These are phyloP conservation scores for Caenorhabditis sulstoni DNA, from an alignment of 2,888 invertebrate genomes.

Conservation along the genomic window DNA sequence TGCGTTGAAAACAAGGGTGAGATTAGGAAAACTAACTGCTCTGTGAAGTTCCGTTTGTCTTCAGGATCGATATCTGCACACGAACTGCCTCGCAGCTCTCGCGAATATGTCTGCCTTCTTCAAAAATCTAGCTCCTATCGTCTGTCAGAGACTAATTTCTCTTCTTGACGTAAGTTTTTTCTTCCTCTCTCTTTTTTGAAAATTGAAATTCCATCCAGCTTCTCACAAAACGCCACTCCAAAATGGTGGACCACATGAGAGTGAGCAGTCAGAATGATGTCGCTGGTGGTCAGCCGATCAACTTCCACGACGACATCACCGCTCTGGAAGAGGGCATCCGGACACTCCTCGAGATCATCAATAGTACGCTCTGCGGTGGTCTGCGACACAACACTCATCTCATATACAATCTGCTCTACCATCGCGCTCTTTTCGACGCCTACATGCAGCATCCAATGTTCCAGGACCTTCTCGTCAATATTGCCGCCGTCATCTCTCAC, in stretches of 20 bases:
- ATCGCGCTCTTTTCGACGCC: conserved; percentile 90
- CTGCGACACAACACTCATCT: conserved; percentile 89
- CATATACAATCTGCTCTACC: conserved; percentile 95
- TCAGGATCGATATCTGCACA: conserved; percentile 88
- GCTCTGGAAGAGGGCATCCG: conserved; percentile 96
- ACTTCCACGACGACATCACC: conserved; percentile 88
- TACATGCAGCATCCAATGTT: conserved; percentile 92
- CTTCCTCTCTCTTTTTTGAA: not conserved
- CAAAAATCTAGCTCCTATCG: conserved; percentile 93
- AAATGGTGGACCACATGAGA: conserved; percentile 76
- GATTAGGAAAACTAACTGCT: too few species aligned
- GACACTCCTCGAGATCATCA: conserved; percentile 96
- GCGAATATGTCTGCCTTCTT: conserved; percentile 98
- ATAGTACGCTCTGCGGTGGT: conserved; percentile 87
- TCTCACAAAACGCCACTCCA: conserved; percentile 85
- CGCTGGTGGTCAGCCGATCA: conserved; percentile 43
- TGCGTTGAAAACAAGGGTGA: conserved; percentile 93
- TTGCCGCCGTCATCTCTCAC: conserved; percentile 68
- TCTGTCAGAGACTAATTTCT: conserved; percentile 91
- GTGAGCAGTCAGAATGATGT: conserved; percentile 61
- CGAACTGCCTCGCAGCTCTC: conserved; percentile 96
- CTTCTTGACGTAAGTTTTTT: conserved; percentile 72
- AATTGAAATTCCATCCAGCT: conserved; percentile 47
- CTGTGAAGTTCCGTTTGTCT: conserved; percentile 30
- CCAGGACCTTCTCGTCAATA: conserved; percentile 82